Evolutionary conservation across 2,113 vertebrate species (phyloP), one percentile per base, ranked within the genome.

Genomic region (Triplophysa rosa): DNA sequence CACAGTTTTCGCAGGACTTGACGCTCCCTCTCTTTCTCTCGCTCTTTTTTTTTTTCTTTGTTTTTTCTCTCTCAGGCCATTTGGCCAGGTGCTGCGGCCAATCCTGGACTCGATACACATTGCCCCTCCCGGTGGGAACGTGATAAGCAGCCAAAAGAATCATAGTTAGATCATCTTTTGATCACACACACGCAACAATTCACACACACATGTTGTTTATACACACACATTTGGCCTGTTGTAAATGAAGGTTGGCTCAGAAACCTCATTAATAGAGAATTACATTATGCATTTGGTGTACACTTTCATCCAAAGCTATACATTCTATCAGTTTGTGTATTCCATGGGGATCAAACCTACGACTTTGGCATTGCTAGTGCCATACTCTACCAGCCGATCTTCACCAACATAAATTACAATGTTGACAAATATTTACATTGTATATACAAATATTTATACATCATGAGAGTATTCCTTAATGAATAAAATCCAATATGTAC

Each of bases 21-120:
- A 26, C 24, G 29, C 58, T 47, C 4, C 33, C 4, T 59, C n/a
- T 42, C 11, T 45, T 2, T 59, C n/a, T 59, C n/a, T 77, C 26
- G 66, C 4, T 47, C 23, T 77, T 23, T 79, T 29, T 72, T 9
- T 71, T 29, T 67, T 9, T 71, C 6, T 2, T 29, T 37, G 33
- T 37, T 37, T 37, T 37, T 7, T 37, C 17, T 73, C 45, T 67
- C n/a, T 65, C 90, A 99, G 97, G 89, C 96, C 97, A 13, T 98
- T 99, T 63, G 97, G 97, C 87, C 97, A 99, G 90, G 95, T 96
- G 13, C 91, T 99, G 84, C 93, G 95, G 77, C 97, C 96, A 58
- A 90, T 98, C 67, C 92, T 98, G 88, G 95, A 97, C 92, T 95
- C 95, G 52, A 95, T 96, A 87, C 96, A 95, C 89, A 98, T 98